Percentiles rank a stretch among this genome's conserved stretches.
These are phyloP conservation scores for Pocillopora grandis DNA, from an alignment of 92 coral and sea anemone genomes.

Conservation along the genomic window DNA sequence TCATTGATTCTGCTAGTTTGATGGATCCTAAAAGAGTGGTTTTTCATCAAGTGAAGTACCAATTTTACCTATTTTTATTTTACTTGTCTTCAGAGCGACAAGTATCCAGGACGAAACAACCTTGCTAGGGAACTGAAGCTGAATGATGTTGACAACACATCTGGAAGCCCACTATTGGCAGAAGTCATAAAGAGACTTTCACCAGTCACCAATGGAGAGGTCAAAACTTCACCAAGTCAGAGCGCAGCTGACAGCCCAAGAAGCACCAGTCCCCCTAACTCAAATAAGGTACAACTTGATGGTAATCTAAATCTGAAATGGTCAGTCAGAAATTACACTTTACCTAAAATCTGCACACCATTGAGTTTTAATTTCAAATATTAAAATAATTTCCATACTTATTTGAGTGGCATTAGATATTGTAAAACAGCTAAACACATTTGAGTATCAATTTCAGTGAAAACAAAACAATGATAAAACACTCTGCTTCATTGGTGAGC, in stretches of 20 bases:
- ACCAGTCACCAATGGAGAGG: constrained; percentile 53
- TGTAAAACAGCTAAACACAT: too few species aligned
- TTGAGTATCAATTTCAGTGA: too few species aligned
- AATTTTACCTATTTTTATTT: too few species aligned
- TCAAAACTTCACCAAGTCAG: constrained; percentile 57
- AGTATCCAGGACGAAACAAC: constrained; percentile 85
- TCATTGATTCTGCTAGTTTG: too few species aligned
- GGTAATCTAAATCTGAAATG: background rate
- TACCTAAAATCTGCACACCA: too few species aligned
- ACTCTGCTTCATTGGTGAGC: too few species aligned
- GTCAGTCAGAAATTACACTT: too few species aligned
- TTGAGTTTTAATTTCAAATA: too few species aligned
- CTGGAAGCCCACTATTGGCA: constrained; percentile 76
- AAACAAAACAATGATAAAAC: too few species aligned
- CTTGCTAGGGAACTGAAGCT: constrained; percentile 77
- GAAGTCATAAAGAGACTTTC: constrained; percentile 69
- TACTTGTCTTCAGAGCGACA: constrained; percentile 81
- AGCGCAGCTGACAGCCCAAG: constrained; percentile 73
- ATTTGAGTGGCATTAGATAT: too few species aligned
- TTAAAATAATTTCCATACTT: too few species aligned
- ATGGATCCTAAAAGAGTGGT: background rate
- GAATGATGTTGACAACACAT: constrained; percentile 49
- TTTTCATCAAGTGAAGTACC: background rate
- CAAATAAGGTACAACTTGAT: constrained; percentile 36
- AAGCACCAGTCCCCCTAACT: constrained; percentile 64